These are phyloP conservation scores for Bufotes viridis DNA, from an alignment of 2,797 vertebrate species.

Conservation along the genomic window DNA sequence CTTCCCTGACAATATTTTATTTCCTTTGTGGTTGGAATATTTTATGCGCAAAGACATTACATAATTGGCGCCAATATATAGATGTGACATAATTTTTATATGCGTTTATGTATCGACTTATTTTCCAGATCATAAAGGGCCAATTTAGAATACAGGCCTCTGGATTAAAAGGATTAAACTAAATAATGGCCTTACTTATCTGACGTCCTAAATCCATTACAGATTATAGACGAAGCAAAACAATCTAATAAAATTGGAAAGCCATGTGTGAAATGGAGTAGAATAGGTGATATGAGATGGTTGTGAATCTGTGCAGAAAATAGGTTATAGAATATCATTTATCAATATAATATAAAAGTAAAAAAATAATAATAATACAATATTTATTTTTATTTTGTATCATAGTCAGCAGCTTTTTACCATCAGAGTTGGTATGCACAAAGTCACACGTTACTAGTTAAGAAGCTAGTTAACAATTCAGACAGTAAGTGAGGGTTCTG, in stretches of 20 bases:
- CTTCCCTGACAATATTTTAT: not conserved
- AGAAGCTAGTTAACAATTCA: no score
- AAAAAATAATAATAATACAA: no score
- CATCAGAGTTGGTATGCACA: no score
- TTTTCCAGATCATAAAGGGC: not conserved
- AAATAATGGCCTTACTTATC: not conserved
- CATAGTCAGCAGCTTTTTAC: no score
- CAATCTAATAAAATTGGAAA: not conserved
- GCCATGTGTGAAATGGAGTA: not conserved
- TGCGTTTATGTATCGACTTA: not conserved
- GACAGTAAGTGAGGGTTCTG: no score
- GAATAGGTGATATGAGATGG: not conserved
- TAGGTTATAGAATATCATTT: no score
- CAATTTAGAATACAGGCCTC: not conserved
- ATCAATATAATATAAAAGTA: no score
- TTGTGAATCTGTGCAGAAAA: not conserved
- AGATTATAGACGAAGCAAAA: not conserved
- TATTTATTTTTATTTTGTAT: no score
- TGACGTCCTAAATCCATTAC: not conserved
- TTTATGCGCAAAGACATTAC: not conserved
- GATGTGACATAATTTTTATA: not conserved
- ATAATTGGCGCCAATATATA: constrained; percentile 5
- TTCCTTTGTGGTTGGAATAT: not conserved
- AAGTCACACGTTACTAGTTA: no score
- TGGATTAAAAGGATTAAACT: constrained; percentile 9